Evolutionary conservation across 2,113 vertebrate species (phyloP).

Genomic region (Fregata magnificens): DNA sequence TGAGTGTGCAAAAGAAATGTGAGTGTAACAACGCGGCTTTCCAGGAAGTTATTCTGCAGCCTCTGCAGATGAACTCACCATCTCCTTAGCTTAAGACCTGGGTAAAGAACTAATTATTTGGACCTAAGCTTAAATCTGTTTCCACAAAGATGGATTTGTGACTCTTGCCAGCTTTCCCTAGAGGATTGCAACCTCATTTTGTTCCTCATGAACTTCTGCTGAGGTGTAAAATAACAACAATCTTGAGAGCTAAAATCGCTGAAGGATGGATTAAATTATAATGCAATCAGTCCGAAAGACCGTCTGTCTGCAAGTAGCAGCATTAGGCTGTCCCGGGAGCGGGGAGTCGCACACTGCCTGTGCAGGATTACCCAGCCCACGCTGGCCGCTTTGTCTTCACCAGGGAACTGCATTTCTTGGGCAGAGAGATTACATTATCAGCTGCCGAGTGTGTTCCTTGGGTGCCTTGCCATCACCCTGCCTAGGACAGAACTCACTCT

Average conservation of each 20-base stretch:
- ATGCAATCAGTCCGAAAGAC: background rate
- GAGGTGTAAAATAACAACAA: conserved; percentile 63
- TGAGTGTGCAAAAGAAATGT: background rate
- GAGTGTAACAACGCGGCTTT: fast-evolving
- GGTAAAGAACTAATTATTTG: conserved; percentile 47
- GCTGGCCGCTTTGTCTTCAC: background rate
- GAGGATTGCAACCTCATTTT: conserved; percentile 57
- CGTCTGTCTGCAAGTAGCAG: background rate
- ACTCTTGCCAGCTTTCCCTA: conserved; percentile 47
- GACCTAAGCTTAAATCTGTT: conserved; percentile 55
- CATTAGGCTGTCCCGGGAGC: background rate
- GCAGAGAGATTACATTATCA: background rate
- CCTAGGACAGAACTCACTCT: background rate
- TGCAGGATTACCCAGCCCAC: background rate
- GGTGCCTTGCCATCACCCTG: background rate
- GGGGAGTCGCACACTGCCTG: background rate
- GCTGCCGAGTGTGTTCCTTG: fast-evolving
- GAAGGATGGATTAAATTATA: conserved; percentile 59
- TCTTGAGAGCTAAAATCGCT: conserved; percentile 15
- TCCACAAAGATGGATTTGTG: conserved; percentile 56
- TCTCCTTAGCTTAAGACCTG: conserved; percentile 16
- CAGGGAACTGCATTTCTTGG: background rate
- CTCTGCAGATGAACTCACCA: background rate
- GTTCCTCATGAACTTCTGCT: conserved; percentile 53
- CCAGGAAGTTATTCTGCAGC: background rate